Evolutionary conservation across 2,888 invertebrate genomes (phyloP).

Genomic region (Tholera decimalis): DNA sequence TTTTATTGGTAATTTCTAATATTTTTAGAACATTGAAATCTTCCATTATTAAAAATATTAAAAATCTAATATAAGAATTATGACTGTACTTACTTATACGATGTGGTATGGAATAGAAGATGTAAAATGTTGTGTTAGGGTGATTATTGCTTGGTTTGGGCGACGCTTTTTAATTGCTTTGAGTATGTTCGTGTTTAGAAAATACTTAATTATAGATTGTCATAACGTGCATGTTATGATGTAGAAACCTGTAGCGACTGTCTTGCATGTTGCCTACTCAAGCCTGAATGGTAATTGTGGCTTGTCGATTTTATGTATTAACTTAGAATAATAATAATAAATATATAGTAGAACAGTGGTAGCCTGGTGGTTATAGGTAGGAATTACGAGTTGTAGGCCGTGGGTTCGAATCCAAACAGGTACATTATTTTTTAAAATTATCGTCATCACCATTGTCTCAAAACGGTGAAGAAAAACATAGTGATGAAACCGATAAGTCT

Average conservation of each 20-base stretch:
- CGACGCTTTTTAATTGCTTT: constrained; percentile 21
- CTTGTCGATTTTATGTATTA: background rate
- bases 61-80: background rate
- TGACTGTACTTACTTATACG: background rate
- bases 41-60: background rate
- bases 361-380: too few relatives aligned
- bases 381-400: too few relatives aligned
- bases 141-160: background rate
- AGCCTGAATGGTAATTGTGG: background rate
- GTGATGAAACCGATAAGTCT: too few relatives aligned
- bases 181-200: constrained; percentile 63
- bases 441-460: too few relatives aligned
- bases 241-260: constrained; percentile 1
- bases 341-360: too few relatives aligned
- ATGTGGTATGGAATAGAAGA: background rate
- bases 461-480: too few relatives aligned
- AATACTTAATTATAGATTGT: constrained; percentile 30
- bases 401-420: too few relatives aligned
- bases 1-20: background rate
- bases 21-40: too few relatives aligned
- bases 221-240: constrained; percentile 24
- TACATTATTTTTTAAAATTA: too few relatives aligned
- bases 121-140: background rate
- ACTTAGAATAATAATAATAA: too few relatives aligned
- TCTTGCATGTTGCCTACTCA: constrained; percentile 4